phyloP scores from a whole-genome alignment of 2,113 vertebrate species.

The Mesembrinibis cayennensis region DNA sequence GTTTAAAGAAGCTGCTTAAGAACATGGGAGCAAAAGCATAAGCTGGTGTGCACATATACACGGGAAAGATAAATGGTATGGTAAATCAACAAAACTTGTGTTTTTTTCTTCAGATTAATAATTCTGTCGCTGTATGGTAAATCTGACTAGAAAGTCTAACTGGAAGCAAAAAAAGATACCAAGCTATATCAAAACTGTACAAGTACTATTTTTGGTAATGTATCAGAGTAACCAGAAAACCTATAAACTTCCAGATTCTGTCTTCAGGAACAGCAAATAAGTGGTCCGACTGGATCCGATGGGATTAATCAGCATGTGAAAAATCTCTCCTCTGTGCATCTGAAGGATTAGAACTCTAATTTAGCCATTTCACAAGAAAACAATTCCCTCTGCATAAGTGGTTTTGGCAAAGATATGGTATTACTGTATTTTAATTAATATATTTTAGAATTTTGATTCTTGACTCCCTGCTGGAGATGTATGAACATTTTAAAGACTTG shows the following conservation, averaged over 20 bases:
- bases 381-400: neutral
- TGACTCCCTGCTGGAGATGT: neutral
- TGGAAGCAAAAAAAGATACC: neutral
- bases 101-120: neutral
- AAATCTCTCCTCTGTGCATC: neutral
- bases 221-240: neutral
- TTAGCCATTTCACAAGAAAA: neutral
- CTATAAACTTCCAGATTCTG: neutral
- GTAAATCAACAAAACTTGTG: neutral
- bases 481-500: neutral
- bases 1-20: neutral
- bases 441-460: neutral
- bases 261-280: neutral
- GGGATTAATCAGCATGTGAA: neutral
- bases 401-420: neutral
- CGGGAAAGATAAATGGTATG: neutral
- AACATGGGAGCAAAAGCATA: accelerated
- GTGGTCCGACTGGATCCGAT: neutral
- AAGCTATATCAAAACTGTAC: neutral
- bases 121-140: neutral
- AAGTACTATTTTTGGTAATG: neutral
- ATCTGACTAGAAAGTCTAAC: neutral
- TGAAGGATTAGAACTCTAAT: neutral
- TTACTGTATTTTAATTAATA: neutral
- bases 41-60: neutral